These are phyloP conservation scores for Diadema setosum DNA, from an alignment of 35 echinoderm and acorn worm species.

Conservation along the genomic window DNA sequence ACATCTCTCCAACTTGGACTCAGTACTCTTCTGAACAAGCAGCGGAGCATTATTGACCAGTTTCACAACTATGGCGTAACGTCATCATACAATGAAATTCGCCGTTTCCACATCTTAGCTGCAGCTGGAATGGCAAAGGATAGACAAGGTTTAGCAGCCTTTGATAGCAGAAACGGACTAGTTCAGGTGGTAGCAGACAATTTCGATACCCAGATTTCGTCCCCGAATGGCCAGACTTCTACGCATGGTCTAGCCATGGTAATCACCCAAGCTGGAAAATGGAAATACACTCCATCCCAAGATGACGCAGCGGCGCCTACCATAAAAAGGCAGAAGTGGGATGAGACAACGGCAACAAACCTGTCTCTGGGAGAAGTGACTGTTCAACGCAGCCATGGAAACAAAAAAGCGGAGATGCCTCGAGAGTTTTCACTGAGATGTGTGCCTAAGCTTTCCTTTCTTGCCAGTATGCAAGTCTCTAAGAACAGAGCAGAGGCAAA, in stretches of 20 bases:
- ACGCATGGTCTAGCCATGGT: slow-evolving; percentile 65
- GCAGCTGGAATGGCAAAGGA: not conserved
- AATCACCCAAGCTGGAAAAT: slow-evolving; percentile 25
- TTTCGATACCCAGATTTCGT: slow-evolving; percentile 65
- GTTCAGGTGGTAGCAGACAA: slow-evolving; percentile 67
- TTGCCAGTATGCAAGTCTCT: slow-evolving; percentile 19
- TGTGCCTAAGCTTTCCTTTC: slow-evolving; percentile 2
- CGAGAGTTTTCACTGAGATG: not conserved
- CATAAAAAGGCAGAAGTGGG: slow-evolving; percentile 19
- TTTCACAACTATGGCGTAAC: slow-evolving; percentile 23
- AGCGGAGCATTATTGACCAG: not conserved
- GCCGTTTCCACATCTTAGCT: slow-evolving; percentile 13
- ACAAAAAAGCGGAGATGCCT: slow-evolving; percentile 42
- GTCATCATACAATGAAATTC: slow-evolving; percentile 31
- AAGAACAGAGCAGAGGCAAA: slow-evolving; percentile 3
- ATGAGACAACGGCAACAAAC: not conserved
- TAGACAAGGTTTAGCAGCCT: not conserved
- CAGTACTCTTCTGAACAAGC: not conserved
- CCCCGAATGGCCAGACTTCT: slow-evolving; percentile 44
- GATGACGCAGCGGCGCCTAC: too few relatives aligned
- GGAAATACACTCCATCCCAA: not conserved
- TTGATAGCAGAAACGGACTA: not conserved
- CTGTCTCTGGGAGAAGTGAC: not conserved
- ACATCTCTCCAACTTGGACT: not conserved
- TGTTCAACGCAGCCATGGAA: slow-evolving; percentile 26